Base-by-base conservation (phyloP, 2,797 vertebrate species). In the Myripristis murdjan region DNA sequence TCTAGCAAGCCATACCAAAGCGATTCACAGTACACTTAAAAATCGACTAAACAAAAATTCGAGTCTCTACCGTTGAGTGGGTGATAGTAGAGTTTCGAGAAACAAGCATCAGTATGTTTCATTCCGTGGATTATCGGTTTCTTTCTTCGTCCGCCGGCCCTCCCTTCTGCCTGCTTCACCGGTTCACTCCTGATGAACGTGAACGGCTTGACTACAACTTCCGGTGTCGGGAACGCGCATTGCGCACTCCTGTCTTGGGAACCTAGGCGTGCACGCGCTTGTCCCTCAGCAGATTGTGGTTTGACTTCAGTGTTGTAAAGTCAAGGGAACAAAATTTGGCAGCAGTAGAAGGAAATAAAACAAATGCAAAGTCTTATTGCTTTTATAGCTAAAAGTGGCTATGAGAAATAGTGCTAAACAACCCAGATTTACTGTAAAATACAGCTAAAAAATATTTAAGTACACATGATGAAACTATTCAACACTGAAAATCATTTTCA, bases 161-260 rank as follows among this genome's bases (percentile, higher is more conserved):
- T 74, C 52, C 31, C 55, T 70, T 67, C 28, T 15, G 76, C 70
- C 73, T 84, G 20, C 76, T 70, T 58, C 53, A 18, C 87, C 91
- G 88, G 87, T 86, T 87, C 59, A 20, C 64, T 81, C 79, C 81
- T 54, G 75, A 35, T 66, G 73, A 80, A 84, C 79, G 7, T 70
- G 6, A 22, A 9, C 66, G 51, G n/a, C 46, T 73, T 20, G 9
- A 7, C 24, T 41, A 64, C n/a, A 0, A 81, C 81, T 91, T 91
- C 90, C 87, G 89, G 84, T 76, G 59, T n/a, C 0, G 75, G 48
- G 73, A 1, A 18, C 78, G 82, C 79, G 78, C 81, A 23, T n/a
- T 1, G 67, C 66, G 56, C 37, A 28, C 14, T 61, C 48, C 1
- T 15, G 55, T 61, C 10, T 10, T 11, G 8, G 14, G 58, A 35